Evolutionary conservation across 2,888 invertebrate species (phyloP), one percentile per base, ranked within the genome.

Genomic region (Cosmorhoe ocellata): DNA sequence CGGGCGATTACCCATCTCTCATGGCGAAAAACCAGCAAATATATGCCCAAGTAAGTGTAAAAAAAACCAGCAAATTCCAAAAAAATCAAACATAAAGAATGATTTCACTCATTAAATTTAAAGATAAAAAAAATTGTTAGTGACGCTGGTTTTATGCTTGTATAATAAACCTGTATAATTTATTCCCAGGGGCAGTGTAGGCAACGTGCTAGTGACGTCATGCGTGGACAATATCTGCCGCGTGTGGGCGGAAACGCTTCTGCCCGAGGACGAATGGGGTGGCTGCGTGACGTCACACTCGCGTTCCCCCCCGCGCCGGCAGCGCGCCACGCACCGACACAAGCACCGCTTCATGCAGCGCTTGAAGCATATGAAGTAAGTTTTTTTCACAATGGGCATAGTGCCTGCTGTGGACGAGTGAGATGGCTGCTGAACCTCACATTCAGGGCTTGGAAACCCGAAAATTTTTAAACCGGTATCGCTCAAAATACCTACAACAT

Each of bases 11-110:
- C 98, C 9, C 98, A 99, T 69, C 93, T 99, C 60, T 98, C 98
- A 40, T 99, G 99, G 99, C 93, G 99, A 60, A 98, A 98, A 82
- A 99, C 99, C 40, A 99, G 99, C 91, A 98, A 99, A 91, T 99
- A 99, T 74, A 99, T 99, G 98, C 99, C 99, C 42, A 98, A 98
- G 97, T 97, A 90, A 90, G 85, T 32, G 14, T 9, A 26, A 27
- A 64, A 33, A 59, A 76, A 81, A 14, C 36, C 7, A 7, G 6
- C 8, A 12, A 18, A 3, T 18, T 18, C 18, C 18, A 3, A 2
- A 18, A 18, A 3, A 18, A 3, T 18, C 18, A 18, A 18, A 18
- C 18, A n/a, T n/a, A n/a, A n/a, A n/a, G n/a, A n/a, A n/a, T n/a
- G n/a, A n/a, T n/a, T n/a, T n/a, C n/a, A n/a, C n/a, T n/a, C n/a